A percentile compares a stretch with the other conserved stretches of the same genome.
Conservation (phyloP, 1,140 invertebrate genomes). For the Pinna nobilis region DNA sequence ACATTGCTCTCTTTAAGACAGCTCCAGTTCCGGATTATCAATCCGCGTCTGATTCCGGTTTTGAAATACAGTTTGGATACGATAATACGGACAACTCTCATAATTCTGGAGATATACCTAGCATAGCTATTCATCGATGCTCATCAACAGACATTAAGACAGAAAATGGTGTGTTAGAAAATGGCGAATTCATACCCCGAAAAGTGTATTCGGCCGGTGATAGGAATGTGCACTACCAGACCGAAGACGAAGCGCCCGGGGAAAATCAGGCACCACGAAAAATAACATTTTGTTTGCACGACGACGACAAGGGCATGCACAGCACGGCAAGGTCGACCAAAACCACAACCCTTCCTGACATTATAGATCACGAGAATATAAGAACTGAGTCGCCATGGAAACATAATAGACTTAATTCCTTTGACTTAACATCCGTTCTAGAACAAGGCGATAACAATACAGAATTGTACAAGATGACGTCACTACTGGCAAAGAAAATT, state of each 20-base stretch:
- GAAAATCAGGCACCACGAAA: not conserved
- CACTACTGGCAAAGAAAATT: constrained; percentile 3
- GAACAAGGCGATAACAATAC: constrained; percentile 1
- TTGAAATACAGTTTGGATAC: constrained; percentile 23
- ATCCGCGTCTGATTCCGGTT: constrained; percentile 30
- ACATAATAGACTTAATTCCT: not conserved
- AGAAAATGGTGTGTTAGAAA: not conserved
- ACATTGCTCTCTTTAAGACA: no score
- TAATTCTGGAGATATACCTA: not conserved
- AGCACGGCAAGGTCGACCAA: not conserved
- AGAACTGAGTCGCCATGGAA: not conserved
- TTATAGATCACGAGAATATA: not conserved
- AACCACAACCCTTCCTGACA: not conserved
- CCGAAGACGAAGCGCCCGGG: not conserved
- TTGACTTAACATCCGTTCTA: not conserved
- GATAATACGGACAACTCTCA: constrained; percentile 13
- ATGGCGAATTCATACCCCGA: not conserved
- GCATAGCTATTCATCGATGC: not conserved
- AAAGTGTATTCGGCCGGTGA: not conserved
- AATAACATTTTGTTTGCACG: not conserved
- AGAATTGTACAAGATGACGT: not conserved
- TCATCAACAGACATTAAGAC: not conserved
- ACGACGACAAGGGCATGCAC: not conserved
- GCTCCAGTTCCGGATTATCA: no score
- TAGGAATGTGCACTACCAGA: not conserved